Conservation (phyloP, 1,140 invertebrate genomes). For the Gonatopus flavifemur region DNA sequence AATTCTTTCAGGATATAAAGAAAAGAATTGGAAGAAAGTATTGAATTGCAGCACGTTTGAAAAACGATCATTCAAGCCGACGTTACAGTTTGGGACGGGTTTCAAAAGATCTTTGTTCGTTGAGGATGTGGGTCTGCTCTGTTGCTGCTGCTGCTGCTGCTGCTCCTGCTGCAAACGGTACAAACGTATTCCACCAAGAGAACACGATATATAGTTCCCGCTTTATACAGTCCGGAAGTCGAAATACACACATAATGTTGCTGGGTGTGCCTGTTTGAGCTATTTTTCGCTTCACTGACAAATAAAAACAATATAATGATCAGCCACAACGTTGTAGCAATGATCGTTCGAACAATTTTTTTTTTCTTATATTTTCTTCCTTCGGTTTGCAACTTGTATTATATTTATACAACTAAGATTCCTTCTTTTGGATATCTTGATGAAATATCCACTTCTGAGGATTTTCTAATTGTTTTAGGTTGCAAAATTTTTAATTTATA, state of each 20-base stretch:
- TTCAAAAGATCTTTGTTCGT: constrained; percentile 56
- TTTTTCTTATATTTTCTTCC: no score
- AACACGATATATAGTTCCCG: constrained; percentile 18
- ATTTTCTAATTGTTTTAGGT: no score
- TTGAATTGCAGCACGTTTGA: constrained; percentile 34
- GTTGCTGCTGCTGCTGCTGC: no score
- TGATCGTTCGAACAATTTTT: no score
- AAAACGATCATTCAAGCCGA: constrained; percentile 35
- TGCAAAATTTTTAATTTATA: no score
- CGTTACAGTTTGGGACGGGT: constrained; percentile 45
- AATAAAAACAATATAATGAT: constrained; percentile 48
- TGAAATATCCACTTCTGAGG: no score
- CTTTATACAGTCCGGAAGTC: constrained; percentile 50
- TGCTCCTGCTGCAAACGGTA: not conserved
- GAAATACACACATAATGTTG: constrained; percentile 47
- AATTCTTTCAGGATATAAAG: no score
- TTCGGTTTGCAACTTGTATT: no score
- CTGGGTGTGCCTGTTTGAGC: constrained; percentile 48
- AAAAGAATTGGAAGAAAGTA: constrained; percentile 12
- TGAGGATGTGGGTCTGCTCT: constrained; percentile 43
- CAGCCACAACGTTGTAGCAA: constrained; percentile 30
- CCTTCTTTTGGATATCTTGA: no score
- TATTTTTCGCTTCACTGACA: constrained; percentile 58
- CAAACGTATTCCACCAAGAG: constrained; percentile 2
- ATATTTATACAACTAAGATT: no score